These are phyloP conservation scores for Pristiophorus japonicus DNA, from an alignment of 2,113 vertebrate genomes.

Conservation along the genomic window DNA sequence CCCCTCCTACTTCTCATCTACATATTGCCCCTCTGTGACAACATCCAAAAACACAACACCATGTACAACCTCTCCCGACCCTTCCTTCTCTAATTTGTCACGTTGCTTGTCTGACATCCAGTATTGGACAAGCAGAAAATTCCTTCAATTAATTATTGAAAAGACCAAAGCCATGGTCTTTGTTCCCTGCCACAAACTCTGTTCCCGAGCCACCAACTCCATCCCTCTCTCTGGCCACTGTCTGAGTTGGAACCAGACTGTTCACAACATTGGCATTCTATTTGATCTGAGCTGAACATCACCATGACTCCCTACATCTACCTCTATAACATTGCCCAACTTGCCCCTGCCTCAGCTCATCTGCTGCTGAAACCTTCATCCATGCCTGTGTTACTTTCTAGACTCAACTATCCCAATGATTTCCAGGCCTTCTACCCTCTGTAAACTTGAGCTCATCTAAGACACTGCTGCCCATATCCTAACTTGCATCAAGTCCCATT, in stretches of 20 bases:
- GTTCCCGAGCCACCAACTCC: not conserved
- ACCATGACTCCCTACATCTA: not conserved
- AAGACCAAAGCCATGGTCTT: not conserved
- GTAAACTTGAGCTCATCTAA: no score
- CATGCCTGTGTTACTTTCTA: not conserved
- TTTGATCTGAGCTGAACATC: not conserved
- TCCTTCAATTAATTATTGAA: not conserved
- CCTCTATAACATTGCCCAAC: not conserved
- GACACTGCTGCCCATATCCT: no score
- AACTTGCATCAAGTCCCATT: no score
- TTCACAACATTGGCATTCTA: not conserved
- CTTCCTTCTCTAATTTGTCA: not conserved
- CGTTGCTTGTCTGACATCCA: not conserved
- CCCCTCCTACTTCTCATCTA: not conserved
- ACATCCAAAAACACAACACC: not conserved
- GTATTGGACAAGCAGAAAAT: not conserved
- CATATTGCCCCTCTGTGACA: not conserved
- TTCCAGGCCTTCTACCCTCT: no score
- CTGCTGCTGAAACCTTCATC: not conserved
- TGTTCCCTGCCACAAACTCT: not conserved
- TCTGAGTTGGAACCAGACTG: not conserved
- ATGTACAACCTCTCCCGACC: not conserved
- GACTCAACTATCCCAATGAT: not conserved
- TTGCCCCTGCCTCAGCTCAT: not conserved
- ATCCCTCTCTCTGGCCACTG: not conserved